Conservation (phyloP, 2,113 vertebrate genomes). For the Pachyramphus minor region DNA sequence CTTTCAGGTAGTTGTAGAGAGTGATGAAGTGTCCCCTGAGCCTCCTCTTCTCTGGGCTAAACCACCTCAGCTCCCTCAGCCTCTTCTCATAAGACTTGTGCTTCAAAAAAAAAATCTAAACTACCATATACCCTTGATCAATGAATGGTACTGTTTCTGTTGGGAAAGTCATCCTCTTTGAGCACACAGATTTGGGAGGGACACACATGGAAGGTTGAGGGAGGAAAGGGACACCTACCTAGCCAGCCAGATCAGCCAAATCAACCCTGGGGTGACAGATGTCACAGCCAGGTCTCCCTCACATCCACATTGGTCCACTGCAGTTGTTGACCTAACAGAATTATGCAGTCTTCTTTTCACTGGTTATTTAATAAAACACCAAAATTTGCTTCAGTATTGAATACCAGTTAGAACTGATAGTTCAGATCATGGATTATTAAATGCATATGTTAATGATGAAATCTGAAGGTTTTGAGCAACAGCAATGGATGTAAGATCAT, state of each 20-base stretch:
- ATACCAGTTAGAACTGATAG: neutral
- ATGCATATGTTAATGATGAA: neutral
- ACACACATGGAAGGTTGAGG: constrained; percentile 92
- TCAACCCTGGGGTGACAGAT: constrained; percentile 84
- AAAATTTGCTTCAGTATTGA: neutral
- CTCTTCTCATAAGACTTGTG: too few relatives aligned
- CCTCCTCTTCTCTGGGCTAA: too few relatives aligned
- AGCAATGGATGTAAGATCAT: neutral
- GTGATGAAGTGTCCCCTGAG: too few relatives aligned
- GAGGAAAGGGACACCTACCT: constrained; percentile 95
- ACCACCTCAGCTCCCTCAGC: too few relatives aligned
- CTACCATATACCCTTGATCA: constrained; percentile 89
- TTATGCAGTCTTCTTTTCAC: neutral
- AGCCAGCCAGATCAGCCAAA: constrained; percentile 97
- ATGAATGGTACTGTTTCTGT: constrained; percentile 73
- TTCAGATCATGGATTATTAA: neutral
- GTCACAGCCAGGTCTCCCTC: constrained; percentile 92
- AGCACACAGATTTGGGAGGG: constrained; percentile 93
- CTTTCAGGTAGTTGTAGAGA: too few relatives aligned
- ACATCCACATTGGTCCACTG: neutral
- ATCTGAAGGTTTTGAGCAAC: neutral
- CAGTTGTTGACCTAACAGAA: neutral
- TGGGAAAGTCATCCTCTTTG: constrained; percentile 85
- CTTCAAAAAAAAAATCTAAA: too few relatives aligned
- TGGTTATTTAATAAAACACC: neutral